Evolutionary conservation across 2,888 invertebrate species (phyloP).

Genomic region (Drosophila limbata): DNA sequence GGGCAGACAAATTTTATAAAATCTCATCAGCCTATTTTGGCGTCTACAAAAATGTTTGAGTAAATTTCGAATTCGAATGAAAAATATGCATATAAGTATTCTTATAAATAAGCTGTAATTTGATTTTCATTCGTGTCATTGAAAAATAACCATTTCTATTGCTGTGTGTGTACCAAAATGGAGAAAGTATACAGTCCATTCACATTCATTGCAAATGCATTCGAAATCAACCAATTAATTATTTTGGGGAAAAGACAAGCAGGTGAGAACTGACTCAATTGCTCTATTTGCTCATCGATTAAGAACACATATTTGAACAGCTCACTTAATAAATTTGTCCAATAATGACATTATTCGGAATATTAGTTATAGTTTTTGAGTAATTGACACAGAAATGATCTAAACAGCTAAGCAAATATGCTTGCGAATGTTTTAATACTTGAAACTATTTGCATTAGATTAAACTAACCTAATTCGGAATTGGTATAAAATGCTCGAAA

Average conservation of each 20-base stretch:
- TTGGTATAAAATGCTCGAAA: not conserved
- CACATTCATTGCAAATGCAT: not conserved
- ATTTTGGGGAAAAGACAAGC: not conserved
- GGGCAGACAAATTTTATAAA: not conserved
- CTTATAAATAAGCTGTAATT: not conserved
- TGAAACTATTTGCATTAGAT: not conserved
- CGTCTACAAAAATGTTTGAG: not conserved
- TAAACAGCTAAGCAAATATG: conserved; percentile 1
- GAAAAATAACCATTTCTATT: too few species aligned
- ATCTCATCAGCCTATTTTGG: not conserved
- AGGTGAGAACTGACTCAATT: not conserved
- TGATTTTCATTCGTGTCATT: not conserved
- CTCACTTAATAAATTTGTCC: conserved; percentile 3
- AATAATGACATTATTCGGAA: not conserved
- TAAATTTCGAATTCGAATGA: too few species aligned
- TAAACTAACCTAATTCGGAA: not conserved
- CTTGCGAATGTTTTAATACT: not conserved
- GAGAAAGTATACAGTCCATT: not conserved
- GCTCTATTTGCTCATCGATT: not conserved
- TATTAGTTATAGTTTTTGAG: not conserved
- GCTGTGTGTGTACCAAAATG: not conserved
- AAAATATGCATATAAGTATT: not conserved
- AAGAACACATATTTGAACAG: not conserved
- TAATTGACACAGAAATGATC: not conserved
- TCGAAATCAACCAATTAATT: not conserved